phyloP scores from a whole-genome alignment of 2,113 vertebrate genomes.

The Chaetodon auriga region DNA sequence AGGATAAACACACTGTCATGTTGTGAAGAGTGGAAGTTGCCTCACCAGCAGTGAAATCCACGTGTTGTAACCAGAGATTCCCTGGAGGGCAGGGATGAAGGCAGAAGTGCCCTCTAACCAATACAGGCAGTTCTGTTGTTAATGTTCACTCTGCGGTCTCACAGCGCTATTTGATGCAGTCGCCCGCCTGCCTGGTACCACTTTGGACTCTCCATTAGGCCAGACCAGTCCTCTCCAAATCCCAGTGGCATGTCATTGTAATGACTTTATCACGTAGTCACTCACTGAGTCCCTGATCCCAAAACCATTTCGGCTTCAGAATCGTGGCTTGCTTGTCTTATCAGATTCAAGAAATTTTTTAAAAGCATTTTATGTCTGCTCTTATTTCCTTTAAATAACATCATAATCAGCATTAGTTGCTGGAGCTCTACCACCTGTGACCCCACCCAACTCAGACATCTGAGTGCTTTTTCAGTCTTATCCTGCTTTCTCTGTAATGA shows the following conservation, averaged over 20 bases:
- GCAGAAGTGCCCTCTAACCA: constrained; percentile 60
- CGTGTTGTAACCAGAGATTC: constrained; percentile 72
- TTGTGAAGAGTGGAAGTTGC: constrained; percentile 47
- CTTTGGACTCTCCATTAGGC: constrained; percentile 72
- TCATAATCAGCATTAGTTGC: constrained; percentile 3
- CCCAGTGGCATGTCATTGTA: constrained; percentile 51
- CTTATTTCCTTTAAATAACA: background rate
- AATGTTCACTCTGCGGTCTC: constrained; percentile 74
- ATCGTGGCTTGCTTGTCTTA: background rate
- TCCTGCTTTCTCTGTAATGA: constrained; percentile 76
- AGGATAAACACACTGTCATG: constrained; percentile 37
- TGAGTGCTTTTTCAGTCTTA: constrained; percentile 52
- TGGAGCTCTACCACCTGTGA: constrained; percentile 13
- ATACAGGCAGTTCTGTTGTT: constrained; percentile 48
- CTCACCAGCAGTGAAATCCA: constrained; percentile 50
- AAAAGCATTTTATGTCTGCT: background rate
- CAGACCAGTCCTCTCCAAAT: constrained; percentile 57
- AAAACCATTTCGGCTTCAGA: constrained; percentile 7
- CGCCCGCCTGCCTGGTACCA: constrained; percentile 77
- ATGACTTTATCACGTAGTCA: constrained; percentile 53
- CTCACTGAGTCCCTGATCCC: constrained; percentile 6
- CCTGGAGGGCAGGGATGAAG: constrained; percentile 41
- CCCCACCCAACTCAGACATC: constrained; percentile 56
- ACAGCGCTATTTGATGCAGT: constrained; percentile 63
- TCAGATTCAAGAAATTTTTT: background rate